These are phyloP conservation scores for Chionodraco myersi DNA, from an alignment of 2,113 vertebrate species.

Conservation along the genomic window DNA sequence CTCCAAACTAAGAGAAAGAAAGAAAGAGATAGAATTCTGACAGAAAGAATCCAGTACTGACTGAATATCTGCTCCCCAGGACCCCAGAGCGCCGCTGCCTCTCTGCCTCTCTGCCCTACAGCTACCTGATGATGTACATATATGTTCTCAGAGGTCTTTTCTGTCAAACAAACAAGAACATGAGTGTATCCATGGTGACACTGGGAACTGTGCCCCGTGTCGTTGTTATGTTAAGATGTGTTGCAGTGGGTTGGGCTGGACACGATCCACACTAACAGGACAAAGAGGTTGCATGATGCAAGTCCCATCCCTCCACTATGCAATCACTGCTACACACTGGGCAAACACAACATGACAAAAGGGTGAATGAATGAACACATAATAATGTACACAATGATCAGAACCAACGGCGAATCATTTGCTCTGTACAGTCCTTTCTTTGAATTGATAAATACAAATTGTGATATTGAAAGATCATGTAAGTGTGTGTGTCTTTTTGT, in stretches of 20 bases:
- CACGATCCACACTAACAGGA: slow-evolving; percentile 44
- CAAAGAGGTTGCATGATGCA: slow-evolving; percentile 75
- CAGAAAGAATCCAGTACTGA: slow-evolving; percentile 1
- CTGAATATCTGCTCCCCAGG: slow-evolving; percentile 23
- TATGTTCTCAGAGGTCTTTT: slow-evolving; percentile 70
- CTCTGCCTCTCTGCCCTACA: slow-evolving; percentile 41
- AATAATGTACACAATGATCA: slow-evolving; percentile 68
- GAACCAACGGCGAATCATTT: slow-evolving; percentile 61
- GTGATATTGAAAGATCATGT: slow-evolving; percentile 67
- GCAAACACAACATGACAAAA: slow-evolving; percentile 63
- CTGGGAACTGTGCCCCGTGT: neutral
- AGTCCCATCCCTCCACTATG: slow-evolving; percentile 68
- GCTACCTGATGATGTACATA: slow-evolving; percentile 69
- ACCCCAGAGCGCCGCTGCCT: slow-evolving; percentile 65
- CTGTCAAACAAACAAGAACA: slow-evolving; percentile 55
- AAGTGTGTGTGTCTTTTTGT: slow-evolving; percentile 33
- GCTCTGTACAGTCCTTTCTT: slow-evolving; percentile 76
- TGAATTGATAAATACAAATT: slow-evolving; percentile 80
- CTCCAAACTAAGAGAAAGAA: too few relatives aligned
- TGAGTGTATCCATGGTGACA: slow-evolving; percentile 31
- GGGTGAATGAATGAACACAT: slow-evolving; percentile 61
- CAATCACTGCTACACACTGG: slow-evolving; percentile 71
- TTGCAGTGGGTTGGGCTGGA: slow-evolving; percentile 21
- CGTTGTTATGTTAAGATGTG: slow-evolving; percentile 34
- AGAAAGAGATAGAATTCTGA: neutral